These are phyloP conservation scores for Apotomis betuletana DNA, from an alignment of 2,888 invertebrate species.

Conservation along the genomic window DNA sequence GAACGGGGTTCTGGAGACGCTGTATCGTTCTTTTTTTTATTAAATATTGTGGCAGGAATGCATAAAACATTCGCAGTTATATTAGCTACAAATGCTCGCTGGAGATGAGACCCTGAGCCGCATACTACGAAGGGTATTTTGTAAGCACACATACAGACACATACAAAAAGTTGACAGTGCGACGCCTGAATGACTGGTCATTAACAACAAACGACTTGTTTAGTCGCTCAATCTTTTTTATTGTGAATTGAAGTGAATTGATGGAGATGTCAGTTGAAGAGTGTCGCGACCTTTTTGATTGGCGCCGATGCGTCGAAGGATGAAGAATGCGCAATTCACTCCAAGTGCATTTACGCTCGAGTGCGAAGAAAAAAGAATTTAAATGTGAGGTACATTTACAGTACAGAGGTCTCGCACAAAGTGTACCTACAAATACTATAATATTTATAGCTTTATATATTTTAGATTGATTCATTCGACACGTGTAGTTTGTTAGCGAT, in stretches of 20 bases:
- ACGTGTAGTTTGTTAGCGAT: not conserved
- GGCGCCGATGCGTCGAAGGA: constrained; percentile 59
- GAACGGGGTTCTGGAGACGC: too few species aligned
- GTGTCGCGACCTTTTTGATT: constrained; percentile 68
- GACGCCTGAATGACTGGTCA: constrained; percentile 51
- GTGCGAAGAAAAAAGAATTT: constrained; percentile 16
- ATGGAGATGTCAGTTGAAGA: constrained; percentile 66
- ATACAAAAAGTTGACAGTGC: constrained; percentile 45
- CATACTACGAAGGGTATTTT: constrained; percentile 10
- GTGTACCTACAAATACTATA: not conserved
- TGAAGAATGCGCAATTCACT: constrained; percentile 50
- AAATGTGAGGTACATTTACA: too few species aligned
- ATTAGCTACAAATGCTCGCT: too few species aligned
- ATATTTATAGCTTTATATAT: not conserved
- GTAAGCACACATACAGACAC: constrained; percentile 31
- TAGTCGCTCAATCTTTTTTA: constrained; percentile 55
- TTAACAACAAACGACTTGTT: constrained; percentile 56
- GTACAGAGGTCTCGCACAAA: too few species aligned
- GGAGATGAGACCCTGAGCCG: not conserved
- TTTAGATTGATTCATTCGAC: not conserved
- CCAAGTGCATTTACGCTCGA: constrained; percentile 33
- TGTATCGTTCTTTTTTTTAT: too few species aligned
- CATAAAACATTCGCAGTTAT: too few species aligned
- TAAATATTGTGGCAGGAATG: too few species aligned
- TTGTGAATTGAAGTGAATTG: constrained; percentile 64